Evolutionary conservation across 2,888 invertebrate genomes (phyloP), one percentile per base, ranked within the genome.

Genomic region (Phania funesta): DNA sequence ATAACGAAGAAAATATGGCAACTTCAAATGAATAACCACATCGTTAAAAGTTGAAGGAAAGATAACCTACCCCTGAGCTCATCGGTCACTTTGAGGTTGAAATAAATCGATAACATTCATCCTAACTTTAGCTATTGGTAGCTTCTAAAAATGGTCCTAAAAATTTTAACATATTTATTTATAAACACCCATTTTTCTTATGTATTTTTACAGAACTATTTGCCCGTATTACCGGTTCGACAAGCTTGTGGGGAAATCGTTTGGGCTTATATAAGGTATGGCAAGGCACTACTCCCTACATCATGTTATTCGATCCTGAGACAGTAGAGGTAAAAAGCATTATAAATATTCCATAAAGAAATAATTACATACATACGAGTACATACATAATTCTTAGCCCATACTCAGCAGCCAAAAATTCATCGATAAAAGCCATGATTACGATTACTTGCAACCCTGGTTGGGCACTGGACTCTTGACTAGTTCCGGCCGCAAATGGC

Each of bases 401-500:
- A 91, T 94, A 76, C 88, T 94, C 70, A 92, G 92, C 84, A 93
- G 93, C 84, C 91, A 90, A 78, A 93, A 92, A 84, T 92, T 93
- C 85, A 92, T 93, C 67, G 92, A 93, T 86, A 94, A 94, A 88
- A 92, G 93, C 81, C 87, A 89, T 9, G 93, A 93, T 85, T 93
- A 93, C 85, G 90, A 91, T 70, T 93, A 92, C 84, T 88, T 93
- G 44, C 91, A 91, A 73, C 93, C 93, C n/a, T 93, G 93, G 93
- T 88, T 93, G 48, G 93, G 93, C 48, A 92, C 92, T 4, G 93
- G 93, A 8, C 88, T 93, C 7, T 89, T 93, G 8, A 93, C 93
- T 52, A 92, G 92, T 86, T 91, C 91, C 79, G 93, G 93, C 8
- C 88, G 90, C 52, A 94, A 94, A 89, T 94, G 94, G 94, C 92